phyloP scores from a whole-genome alignment of 1,140 invertebrate genomes.

The Eumeta japonica region DNA sequence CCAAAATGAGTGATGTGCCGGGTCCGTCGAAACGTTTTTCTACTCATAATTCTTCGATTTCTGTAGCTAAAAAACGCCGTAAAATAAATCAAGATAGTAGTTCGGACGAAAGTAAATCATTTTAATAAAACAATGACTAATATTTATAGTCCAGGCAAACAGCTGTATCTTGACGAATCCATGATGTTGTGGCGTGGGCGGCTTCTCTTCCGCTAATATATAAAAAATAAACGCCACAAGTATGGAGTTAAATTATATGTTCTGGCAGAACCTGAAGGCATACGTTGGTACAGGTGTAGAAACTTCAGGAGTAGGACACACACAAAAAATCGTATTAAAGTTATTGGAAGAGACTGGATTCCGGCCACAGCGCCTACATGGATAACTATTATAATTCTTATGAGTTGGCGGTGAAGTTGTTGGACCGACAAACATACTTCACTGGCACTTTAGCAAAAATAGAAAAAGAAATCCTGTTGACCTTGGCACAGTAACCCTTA shows the following conservation, averaged over 20 bases:
- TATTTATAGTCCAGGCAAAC: slow-evolving; percentile 27
- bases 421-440: slow-evolving; percentile 19
- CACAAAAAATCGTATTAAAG: slow-evolving; percentile 19
- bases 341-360: slow-evolving; percentile 22
- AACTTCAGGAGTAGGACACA: slow-evolving; percentile 14
- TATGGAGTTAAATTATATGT: slow-evolving; percentile 42
- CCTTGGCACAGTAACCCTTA: slow-evolving; percentile 12
- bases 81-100: too few relatives aligned
- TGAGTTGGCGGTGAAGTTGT: slow-evolving; percentile 15
- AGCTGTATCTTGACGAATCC: slow-evolving; percentile 35
- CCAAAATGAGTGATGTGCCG: too few relatives aligned
- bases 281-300: slow-evolving; percentile 15
- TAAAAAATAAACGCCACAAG: slow-evolving; percentile 31
- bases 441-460: slow-evolving; percentile 21
- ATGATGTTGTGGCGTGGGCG: slow-evolving; percentile 38
- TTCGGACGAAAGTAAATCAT: too few relatives aligned
- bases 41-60: too few relatives aligned
- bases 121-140: slow-evolving; percentile 22
- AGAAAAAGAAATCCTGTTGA: slow-evolving; percentile 15
- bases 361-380: slow-evolving; percentile 28
- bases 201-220: slow-evolving; percentile 31
- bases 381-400: slow-evolving; percentile 28
- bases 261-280: slow-evolving; percentile 28
- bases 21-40: too few relatives aligned
- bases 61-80: too few relatives aligned